Evolutionary conservation across 2,113 vertebrate genomes (phyloP).

Genomic region (Asarcornis scutulata): DNA sequence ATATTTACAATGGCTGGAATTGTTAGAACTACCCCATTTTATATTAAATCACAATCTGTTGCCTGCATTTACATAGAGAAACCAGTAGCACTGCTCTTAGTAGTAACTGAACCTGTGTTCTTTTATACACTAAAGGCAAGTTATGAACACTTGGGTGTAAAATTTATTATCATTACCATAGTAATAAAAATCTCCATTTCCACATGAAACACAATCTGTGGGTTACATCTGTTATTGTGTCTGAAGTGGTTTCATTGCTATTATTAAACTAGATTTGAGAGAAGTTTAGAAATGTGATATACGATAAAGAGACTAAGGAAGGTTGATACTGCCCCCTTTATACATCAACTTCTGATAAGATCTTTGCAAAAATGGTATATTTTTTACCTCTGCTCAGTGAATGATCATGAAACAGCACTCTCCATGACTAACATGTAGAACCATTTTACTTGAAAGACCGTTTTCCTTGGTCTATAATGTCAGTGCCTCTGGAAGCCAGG

Average conservation of each 20-base stretch:
- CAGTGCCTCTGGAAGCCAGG: not conserved
- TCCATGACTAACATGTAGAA: not conserved
- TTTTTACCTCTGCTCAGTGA: not conserved
- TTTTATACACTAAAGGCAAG: not conserved
- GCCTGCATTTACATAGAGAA: not conserved
- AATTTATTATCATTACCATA: not conserved
- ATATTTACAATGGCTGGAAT: not conserved
- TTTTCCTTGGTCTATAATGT: not conserved
- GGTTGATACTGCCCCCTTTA: not conserved
- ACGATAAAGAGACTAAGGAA: not conserved
- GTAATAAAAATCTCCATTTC: not conserved
- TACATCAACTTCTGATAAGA: not conserved
- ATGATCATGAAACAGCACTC: not conserved
- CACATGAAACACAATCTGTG: not conserved
- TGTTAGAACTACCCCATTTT: not conserved
- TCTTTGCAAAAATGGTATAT: not conserved
- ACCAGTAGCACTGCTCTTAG: not conserved
- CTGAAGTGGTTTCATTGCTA: not conserved
- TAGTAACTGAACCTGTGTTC: not conserved
- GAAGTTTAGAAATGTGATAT: not conserved
- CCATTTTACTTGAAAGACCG: not conserved
- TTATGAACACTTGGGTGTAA: not conserved
- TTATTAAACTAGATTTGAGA: not conserved
- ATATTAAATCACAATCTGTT: not conserved
- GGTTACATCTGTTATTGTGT: not conserved